Evolutionary conservation across 1,140 invertebrate genomes (phyloP).

Genomic region (Aphelenchoides fujianensis): DNA sequence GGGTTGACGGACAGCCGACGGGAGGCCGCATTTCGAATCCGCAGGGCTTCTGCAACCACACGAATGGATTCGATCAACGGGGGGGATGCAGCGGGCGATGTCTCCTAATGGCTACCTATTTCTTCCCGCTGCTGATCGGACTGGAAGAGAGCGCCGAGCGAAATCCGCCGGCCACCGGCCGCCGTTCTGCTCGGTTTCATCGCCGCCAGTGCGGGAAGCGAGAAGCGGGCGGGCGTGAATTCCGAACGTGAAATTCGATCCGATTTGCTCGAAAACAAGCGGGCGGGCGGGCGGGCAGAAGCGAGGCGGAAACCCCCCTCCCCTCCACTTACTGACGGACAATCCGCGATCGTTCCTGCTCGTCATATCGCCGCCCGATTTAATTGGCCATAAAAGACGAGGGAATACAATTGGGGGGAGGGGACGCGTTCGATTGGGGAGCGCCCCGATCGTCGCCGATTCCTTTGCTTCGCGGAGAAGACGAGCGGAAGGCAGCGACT

Average conservation of each 20-base stretch:
- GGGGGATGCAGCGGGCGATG: too few species aligned
- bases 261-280: neutral
- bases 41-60: neutral
- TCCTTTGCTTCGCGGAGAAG: too few species aligned
- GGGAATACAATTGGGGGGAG: too few species aligned
- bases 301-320: too few species aligned
- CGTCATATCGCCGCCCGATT: neutral
- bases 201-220: neutral
- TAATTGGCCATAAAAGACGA: too few species aligned
- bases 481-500: too few species aligned
- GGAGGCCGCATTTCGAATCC: neutral
- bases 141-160: neutral
- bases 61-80: too few species aligned
- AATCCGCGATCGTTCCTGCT: neutral
- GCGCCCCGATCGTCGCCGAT: too few species aligned
- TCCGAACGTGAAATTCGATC: conserved; percentile 3
- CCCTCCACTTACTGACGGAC: neutral
- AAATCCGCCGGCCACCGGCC: neutral
- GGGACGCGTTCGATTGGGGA: too few species aligned
- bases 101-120: too few species aligned
- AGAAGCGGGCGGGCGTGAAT: neutral
- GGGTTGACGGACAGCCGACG: conserved; percentile 9
- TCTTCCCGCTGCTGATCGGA: neutral
- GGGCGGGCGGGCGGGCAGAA: too few species aligned
- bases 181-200: neutral